Evolutionary conservation across 2,888 invertebrate species (phyloP), one percentile per base, ranked within the genome.

Genomic region (Lithophane leautieri): DNA sequence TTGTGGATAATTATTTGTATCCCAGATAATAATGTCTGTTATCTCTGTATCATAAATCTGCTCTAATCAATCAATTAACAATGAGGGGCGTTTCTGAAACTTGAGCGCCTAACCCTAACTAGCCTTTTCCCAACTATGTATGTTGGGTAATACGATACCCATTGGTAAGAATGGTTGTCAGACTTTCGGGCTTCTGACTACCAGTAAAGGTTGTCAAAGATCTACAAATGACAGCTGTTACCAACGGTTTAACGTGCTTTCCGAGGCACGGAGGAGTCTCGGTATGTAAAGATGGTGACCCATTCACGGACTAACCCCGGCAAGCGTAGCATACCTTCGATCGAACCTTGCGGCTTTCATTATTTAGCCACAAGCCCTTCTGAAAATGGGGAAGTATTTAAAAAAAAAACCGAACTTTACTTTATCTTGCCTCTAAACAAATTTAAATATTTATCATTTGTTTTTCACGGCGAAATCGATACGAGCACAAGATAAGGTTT

Each of bases 391-490:
- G 1, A 1, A 12, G 6, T 34, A 34, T 25, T 56, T 34, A 34
- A 22, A 3, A 52, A 19, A 14, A 22, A 42, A n/a, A 19, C 16
- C 3, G 1, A 28, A 50, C 25, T 16, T 7, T 22, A 34, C 11
- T 60, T 19, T 42, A 16, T 76, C 16, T 62, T 25, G 22, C 34
- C n/a, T 34, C 11, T 22, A n/a, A 73, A 42, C 14, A 44, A 12
- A 22, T 34, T 56, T 34, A 62, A 71, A 62, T 14, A n/a, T 34
- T 34, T 34, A 34, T n/a, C 4, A 54, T 28, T 82, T 67, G 65
- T 75, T 44, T 40, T 62, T 67, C 54, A 44, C 22, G 16, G 28
- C 22, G 16, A 67, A 52, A 42, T 61, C 52, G 22, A 77, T 62
- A 22, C n/a, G 12, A 19, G 42, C 25, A 47, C n/a, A 40, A 61